Conservation (phyloP, 37 sponge, comb jelly and placozoan species). For the Beroe forskalii region DNA sequence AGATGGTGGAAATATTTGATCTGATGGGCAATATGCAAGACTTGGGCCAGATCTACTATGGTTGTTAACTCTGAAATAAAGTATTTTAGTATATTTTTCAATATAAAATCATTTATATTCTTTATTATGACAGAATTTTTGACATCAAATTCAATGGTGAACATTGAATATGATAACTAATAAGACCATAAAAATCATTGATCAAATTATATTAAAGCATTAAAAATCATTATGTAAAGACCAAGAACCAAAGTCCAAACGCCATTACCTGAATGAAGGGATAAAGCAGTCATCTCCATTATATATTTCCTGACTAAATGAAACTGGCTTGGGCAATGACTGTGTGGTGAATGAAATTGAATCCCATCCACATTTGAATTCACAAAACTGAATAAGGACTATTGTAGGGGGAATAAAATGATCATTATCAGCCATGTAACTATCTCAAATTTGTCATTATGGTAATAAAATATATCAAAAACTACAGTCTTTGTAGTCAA, state of each 20-base stretch:
- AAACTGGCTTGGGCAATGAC: conserved; percentile 10
- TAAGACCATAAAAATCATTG: too few species aligned
- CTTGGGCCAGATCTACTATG: not conserved
- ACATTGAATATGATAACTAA: too few species aligned
- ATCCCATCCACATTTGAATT: conserved; percentile 36
- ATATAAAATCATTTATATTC: too few species aligned
- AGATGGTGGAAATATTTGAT: conserved; percentile 34
- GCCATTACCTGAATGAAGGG: conserved; percentile 38
- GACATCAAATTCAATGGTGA: too few species aligned
- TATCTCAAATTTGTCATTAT: too few species aligned
- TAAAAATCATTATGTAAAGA: too few species aligned
- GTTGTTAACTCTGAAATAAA: not conserved
- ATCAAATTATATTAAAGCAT: too few species aligned
- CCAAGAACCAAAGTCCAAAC: too few species aligned
- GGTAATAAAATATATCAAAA: too few species aligned
- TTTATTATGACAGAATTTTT: too few species aligned
- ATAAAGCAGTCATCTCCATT: conserved; percentile 27
- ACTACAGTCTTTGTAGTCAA: too few species aligned
- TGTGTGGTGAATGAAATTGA: conserved; percentile 54
- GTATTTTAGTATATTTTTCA: too few species aligned
- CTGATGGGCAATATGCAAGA: not conserved
- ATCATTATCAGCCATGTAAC: conserved; percentile 17
- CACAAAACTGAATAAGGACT: conserved; percentile 30
- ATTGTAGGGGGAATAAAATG: conserved; percentile 25
- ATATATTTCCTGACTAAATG: not conserved